Percentiles rank a stretch among this genome's conserved stretches.
phyloP scores from a whole-genome alignment of 2,797 vertebrate species.

The Alexandromys oeconomus region DNA sequence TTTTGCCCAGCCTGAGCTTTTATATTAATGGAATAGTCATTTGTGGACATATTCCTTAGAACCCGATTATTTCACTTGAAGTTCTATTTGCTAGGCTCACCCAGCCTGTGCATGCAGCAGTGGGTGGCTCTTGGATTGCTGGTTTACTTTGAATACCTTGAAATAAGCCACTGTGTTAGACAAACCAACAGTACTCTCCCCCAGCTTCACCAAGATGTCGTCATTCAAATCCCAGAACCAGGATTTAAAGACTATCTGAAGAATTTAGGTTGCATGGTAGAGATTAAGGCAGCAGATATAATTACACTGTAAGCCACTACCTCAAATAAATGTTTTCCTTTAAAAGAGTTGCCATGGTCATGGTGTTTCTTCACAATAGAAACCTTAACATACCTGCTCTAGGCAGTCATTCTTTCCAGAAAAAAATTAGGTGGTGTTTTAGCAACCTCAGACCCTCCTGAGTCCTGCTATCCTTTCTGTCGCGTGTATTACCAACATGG shows the following conservation, averaged over 20 bases:
- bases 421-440: not conserved
- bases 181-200: no score
- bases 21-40: not conserved
- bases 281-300: not conserved
- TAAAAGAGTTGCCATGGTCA: not conserved
- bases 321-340: not conserved
- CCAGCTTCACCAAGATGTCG: rapidly evolving
- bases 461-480: rapidly evolving
- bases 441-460: not conserved
- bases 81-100: rapidly evolving
- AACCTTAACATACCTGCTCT: not conserved
- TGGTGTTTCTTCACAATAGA: not conserved
- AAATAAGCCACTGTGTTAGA: rapidly evolving
- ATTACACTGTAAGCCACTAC: not conserved
- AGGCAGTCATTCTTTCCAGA: not conserved
- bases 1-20: not conserved
- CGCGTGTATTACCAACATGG: not conserved
- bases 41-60: rapidly evolving
- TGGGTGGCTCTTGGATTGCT: rapidly evolving
- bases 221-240: rapidly evolving
- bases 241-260: rapidly evolving
- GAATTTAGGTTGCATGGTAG: rapidly evolving
- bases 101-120: rapidly evolving
- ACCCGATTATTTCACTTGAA: not conserved
- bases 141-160: rapidly evolving